Percentiles rank a stretch among this genome's conserved stretches.
phyloP scores from a whole-genome alignment of 2,113 vertebrate genomes.

The Arvicanthis niloticus region DNA sequence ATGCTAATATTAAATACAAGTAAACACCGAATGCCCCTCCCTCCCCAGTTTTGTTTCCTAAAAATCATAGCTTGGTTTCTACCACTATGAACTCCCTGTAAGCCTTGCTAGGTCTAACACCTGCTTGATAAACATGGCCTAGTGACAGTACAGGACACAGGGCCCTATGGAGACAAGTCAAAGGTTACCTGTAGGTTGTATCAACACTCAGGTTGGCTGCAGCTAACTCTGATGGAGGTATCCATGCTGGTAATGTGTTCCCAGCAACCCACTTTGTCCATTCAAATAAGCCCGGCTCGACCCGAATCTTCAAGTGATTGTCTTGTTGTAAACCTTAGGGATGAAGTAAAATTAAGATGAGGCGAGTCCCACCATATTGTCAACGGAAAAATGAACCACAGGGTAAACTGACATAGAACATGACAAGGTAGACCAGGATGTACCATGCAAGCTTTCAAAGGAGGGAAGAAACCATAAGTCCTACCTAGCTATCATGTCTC shows the following conservation, averaged over 20 bases:
- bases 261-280: slow-evolving; percentile 99
- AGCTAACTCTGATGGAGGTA: slow-evolving; percentile 92
- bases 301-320: slow-evolving; percentile 93
- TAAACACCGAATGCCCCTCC: background rate
- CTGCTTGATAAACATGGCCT: background rate
- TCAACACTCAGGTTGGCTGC: slow-evolving; percentile 95
- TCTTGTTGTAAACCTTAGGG: slow-evolving; percentile 95
- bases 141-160: background rate
- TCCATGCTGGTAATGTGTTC: slow-evolving; percentile 94
- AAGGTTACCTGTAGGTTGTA: slow-evolving; percentile 96
- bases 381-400: background rate
- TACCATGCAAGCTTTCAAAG: background rate
- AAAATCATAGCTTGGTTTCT: background rate
- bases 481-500: background rate
- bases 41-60: background rate
- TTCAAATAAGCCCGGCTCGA: slow-evolving; percentile 97
- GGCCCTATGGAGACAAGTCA: background rate
- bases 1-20: background rate
- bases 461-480: background rate
- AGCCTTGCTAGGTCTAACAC: background rate
- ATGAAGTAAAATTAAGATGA: slow-evolving; percentile 9
- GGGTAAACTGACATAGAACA: background rate
- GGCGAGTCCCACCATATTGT: background rate
- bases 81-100: background rate
- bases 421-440: background rate